phyloP scores from a whole-genome alignment of 1,140 invertebrate genomes.

The Rhopalosiphum padi region DNA sequence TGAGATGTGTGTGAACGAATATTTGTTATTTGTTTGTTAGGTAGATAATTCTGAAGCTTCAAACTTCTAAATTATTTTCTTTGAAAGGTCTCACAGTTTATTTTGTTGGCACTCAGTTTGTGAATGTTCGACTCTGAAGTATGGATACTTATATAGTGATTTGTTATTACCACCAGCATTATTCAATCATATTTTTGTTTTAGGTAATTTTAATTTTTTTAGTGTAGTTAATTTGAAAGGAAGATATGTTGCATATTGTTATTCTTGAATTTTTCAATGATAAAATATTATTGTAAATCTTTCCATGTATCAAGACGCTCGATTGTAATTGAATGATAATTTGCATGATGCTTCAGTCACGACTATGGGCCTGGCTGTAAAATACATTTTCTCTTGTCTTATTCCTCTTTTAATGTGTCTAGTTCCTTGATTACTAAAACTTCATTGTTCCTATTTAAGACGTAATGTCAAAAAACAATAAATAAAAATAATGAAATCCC shows the following conservation, averaged over 20 bases:
- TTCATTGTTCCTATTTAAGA: background rate
- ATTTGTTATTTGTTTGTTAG: constrained; percentile 35
- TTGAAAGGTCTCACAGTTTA: constrained; percentile 49
- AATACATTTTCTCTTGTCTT: constrained; percentile 43
- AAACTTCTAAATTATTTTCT: constrained; percentile 45
- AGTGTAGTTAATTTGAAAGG: constrained; percentile 48
- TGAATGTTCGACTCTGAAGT: constrained; percentile 52
- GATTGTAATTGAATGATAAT: constrained; percentile 54
- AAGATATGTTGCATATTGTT: constrained; percentile 53
- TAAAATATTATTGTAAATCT: constrained; percentile 15
- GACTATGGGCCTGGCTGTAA: constrained; percentile 51
- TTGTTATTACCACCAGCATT: constrained; percentile 52
- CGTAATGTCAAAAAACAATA: constrained; percentile 14
- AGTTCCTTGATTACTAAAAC: constrained; percentile 1
- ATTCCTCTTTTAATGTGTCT: constrained; percentile 23
- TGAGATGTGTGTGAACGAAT: constrained; percentile 46
- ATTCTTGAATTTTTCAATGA: constrained; percentile 45
- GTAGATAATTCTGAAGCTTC: constrained; percentile 46
- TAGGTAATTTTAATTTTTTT: constrained; percentile 52
- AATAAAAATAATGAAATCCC: constrained; percentile 38
- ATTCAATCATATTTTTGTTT: constrained; percentile 48
- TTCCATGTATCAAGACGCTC: constrained; percentile 47
- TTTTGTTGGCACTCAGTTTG: constrained; percentile 53
- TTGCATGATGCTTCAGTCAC: constrained; percentile 57
- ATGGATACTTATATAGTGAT: constrained; percentile 37